Percentiles rank a stretch among this genome's conserved stretches.
Evolutionary conservation across 2,888 invertebrate species (phyloP).

Genomic region (Anodontia alba): DNA sequence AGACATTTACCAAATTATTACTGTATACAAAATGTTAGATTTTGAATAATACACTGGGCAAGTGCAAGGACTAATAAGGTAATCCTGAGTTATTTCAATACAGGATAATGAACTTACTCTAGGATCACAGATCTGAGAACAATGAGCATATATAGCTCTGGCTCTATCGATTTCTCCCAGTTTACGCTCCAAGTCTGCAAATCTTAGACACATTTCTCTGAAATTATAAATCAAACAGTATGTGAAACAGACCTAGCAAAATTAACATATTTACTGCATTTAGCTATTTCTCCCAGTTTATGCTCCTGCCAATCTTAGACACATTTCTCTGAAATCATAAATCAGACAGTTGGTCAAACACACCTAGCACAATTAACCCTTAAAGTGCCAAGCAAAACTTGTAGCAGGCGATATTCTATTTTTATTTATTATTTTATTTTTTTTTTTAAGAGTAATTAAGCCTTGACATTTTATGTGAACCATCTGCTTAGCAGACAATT

Average conservation of each 20-base stretch:
- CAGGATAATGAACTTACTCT: conserved; percentile 92
- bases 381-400: too few relatives aligned
- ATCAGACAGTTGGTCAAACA: conserved; percentile 86
- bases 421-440: too few relatives aligned
- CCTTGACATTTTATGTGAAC: too few relatives aligned
- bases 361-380: conserved; percentile 98
- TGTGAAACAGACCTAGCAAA: conserved; percentile 97
- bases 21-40: too few relatives aligned
- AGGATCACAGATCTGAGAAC: conserved; percentile 99
- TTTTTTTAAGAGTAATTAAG: too few relatives aligned
- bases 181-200: conserved; percentile 99
- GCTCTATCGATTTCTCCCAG: conserved; percentile 99
- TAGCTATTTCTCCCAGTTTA: conserved; percentile 98
- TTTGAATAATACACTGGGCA: too few relatives aligned
- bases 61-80: too few relatives aligned
- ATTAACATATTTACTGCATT: conserved; percentile 98
- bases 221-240: conserved; percentile 8
- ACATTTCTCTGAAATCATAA: conserved; percentile 91
- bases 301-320: conserved; percentile 98
- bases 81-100: too few relatives aligned
- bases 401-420: too few relatives aligned
- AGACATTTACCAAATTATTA: too few relatives aligned
- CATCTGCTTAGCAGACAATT: too few relatives aligned
- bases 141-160: conserved; percentile 98
- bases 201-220: conserved; percentile 97